Percentiles rank a stretch among this genome's conserved stretches.
Evolutionary conservation across 2,113 vertebrate genomes (phyloP).

Genomic region (Mola mola): DNA sequence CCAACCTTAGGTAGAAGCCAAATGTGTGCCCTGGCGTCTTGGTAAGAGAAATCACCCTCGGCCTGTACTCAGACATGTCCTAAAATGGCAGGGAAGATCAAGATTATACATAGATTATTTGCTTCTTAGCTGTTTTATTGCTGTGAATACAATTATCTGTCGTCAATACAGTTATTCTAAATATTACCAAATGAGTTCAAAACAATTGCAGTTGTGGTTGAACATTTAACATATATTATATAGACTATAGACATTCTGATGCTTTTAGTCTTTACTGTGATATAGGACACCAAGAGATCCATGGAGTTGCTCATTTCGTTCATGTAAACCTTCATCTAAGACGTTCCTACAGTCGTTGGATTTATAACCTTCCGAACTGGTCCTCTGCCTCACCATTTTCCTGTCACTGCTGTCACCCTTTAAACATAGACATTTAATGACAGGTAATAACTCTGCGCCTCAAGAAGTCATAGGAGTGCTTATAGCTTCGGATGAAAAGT

Average conservation of each 20-base stretch:
- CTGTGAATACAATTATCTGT: too few relatives aligned
- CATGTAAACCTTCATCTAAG: neutral
- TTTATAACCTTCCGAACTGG: neutral
- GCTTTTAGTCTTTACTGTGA: too few relatives aligned
- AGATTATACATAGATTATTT: neutral
- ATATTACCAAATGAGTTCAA: neutral
- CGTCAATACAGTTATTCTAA: neutral
- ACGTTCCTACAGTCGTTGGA: neutral
- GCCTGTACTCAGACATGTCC: conserved; percentile 85
- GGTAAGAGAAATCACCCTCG: conserved; percentile 85
- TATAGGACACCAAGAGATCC: too few relatives aligned
- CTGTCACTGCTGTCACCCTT: neutral
- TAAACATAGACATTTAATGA: conserved; percentile 1
- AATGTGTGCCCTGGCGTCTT: conserved; percentile 85
- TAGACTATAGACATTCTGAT: too few relatives aligned
- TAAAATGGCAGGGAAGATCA: conserved; percentile 6
- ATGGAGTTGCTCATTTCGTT: too few relatives aligned
- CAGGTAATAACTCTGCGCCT: neutral
- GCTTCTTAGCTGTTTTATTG: too few relatives aligned
- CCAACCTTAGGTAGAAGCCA: conserved; percentile 91
- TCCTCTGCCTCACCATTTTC: neutral
- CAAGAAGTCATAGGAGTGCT: conserved; percentile 21
- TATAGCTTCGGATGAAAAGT: conserved; percentile 38
- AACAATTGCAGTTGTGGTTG: neutral
- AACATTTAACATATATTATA: too few relatives aligned